A percentile compares a stretch with the other conserved stretches of the same genome.
These are phyloP conservation scores for Scomber colias DNA, from an alignment of 2,113 vertebrate species.

Conservation along the genomic window DNA sequence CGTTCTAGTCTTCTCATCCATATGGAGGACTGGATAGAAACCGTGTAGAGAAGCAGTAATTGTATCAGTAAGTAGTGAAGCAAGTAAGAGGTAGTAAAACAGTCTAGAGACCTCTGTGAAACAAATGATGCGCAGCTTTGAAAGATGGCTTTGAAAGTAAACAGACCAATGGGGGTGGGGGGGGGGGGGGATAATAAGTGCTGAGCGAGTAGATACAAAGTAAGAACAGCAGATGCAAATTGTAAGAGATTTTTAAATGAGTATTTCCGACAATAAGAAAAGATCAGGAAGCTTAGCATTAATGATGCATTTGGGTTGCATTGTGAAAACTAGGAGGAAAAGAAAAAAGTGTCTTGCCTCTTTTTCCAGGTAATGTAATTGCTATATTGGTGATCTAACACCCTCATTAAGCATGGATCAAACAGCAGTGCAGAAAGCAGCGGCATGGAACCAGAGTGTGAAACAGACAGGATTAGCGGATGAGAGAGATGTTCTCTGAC, in stretches of 20 bases:
- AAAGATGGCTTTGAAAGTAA: constrained; percentile 45
- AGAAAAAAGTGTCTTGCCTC: constrained; percentile 37
- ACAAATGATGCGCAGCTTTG: constrained; percentile 48
- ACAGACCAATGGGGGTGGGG: neutral
- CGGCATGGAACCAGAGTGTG: constrained; percentile 62
- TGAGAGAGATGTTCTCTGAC: constrained; percentile 68
- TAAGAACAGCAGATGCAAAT: constrained; percentile 32
- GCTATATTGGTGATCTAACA: constrained; percentile 76
- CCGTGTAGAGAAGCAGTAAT: neutral
- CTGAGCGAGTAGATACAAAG: constrained; percentile 27
- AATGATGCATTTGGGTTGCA: constrained; percentile 52
- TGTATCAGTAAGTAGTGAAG: constrained; percentile 18
- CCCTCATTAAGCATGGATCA: constrained; percentile 81
- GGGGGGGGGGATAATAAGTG: constrained; percentile 9
- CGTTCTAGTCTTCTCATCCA: constrained; percentile 8
- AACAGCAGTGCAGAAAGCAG: constrained; percentile 61
- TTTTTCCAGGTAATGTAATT: constrained; percentile 75
- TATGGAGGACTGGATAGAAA: neutral
- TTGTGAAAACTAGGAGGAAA: constrained; percentile 48
- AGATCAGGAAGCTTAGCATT: constrained; percentile 52
- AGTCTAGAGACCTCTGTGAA: constrained; percentile 33
- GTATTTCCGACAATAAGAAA: constrained; percentile 13
- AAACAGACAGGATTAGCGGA: constrained; percentile 77
- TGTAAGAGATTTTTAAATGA: constrained; percentile 27
- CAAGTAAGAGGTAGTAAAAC: constrained; percentile 30